Conservation (phyloP, 2,113 vertebrate species). For the Pampusana beccarii region DNA sequence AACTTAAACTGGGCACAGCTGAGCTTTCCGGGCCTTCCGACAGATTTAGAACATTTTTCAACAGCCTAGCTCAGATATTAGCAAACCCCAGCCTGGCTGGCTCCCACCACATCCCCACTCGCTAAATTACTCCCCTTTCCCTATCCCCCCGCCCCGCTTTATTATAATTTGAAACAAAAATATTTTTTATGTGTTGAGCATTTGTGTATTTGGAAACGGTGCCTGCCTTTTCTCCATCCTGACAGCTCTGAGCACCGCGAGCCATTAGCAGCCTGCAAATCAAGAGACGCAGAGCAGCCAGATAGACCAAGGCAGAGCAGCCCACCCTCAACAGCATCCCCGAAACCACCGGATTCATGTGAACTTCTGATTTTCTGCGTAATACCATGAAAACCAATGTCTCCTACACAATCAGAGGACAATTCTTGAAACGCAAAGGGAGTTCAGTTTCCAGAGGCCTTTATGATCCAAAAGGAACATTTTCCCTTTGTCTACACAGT, state of each 20-base stretch:
- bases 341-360: neutral
- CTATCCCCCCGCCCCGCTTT: neutral
- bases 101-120: neutral
- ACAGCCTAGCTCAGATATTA: neutral
- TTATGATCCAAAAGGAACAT: neutral
- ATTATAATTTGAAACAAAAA: neutral
- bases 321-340: neutral
- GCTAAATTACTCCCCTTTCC: neutral
- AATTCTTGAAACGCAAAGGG: neutral
- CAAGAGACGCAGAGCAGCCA: neutral
- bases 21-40: neutral
- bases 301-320: neutral
- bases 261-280: neutral
- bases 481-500: neutral
- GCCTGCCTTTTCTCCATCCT: neutral
- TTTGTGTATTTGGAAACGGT: neutral
- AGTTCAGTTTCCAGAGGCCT: neutral
- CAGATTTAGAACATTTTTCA: neutral
- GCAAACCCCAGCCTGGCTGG: conserved; percentile 10
- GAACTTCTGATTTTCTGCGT: neutral
- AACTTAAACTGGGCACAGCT: neutral
- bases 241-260: neutral
- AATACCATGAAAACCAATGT: neutral
- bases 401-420: neutral
- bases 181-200: neutral